Base-by-base conservation (phyloP, 2,797 vertebrate species). In the Centroberyx gerrardi region DNA sequence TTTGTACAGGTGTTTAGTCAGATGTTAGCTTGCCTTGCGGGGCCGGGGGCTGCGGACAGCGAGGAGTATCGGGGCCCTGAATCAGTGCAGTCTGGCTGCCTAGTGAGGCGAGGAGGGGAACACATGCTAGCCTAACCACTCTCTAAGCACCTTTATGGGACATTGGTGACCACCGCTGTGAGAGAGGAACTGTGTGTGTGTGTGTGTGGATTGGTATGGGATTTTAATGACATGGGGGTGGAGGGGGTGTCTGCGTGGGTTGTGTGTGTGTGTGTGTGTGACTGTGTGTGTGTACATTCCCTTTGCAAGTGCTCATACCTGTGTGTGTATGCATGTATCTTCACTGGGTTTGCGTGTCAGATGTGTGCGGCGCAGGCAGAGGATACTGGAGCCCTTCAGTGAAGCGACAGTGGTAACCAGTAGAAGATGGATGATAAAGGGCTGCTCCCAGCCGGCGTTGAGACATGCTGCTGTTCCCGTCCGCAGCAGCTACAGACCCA, bases 1-100 rank as follows among this genome's bases (percentile, higher is more conserved):
- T 92, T 92, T 93, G 88, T 69, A 74, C 90, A 92, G 87, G 85
- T 92, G 91, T 91, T 85, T 70, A 60, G 76, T 74, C 65, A 71
- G 84, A 87, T 87, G 83, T 88, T 85, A 70, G 75, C 79, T 84
- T 75, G 81, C 81, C 80, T 86, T 49, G 28, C 15, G 15, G 65
- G 15, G 22, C 27, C 27, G 42, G 44, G 33, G 67, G 60, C 31
- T 17, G 74, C 68, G 80, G 81, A 87, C 81, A 78, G 61, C 36
- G 60, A 67, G 65, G 62, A 78, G 65, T 46, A 71, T 78, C 64
- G 66, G 64, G 72, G 84, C 1, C 73, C 46, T 52, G 67, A 88
- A 85, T 84, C 85, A 68, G 78, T 29, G 72, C 72, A 76, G 80
- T 84, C 72, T 87, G 83, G 76, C 82, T 80, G 83, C 74, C 74